Base-by-base conservation (phyloP, 2,888 invertebrate genomes). In the Drosophila colorata region DNA sequence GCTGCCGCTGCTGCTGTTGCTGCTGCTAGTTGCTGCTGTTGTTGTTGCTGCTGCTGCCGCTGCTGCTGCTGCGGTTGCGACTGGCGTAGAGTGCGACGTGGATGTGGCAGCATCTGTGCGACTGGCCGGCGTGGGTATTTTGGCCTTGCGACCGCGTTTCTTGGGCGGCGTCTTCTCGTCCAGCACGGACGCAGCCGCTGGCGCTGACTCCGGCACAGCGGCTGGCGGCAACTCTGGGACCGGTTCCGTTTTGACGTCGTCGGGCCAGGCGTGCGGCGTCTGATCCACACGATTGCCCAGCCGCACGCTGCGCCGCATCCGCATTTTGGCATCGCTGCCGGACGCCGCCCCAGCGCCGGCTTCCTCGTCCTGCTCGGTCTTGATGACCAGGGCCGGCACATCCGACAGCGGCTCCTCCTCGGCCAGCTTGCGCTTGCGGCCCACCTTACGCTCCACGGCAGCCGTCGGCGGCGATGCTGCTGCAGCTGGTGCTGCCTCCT, bases 141-240 rank as follows among this genome's bases (percentile, higher is more conserved):
- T 91, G 3, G 92, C 90, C 48, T 92, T 92, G 20, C 92, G 90
- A 0, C 92, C 92, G 2, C 92, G 90, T 48, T 91, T 92, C 48
- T 92, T 92, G 6, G 92, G 91, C 47, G 90, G 90, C 9, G 90
- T 90, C 66, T 91, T 91, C 43, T 91, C 91, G 25, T 90, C 87
- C 16, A 74, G 28, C 28, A 63, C 25, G 2, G 46, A 43, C 1
- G 67, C n/a, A 2, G 28, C 58, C 8, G 18, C 13, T 2, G 28
- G 28, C 9, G 9, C 2, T 28, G 33, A 13, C 13, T 33, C 33
- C 33, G 33, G 33, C 14, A 52, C 5, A 7, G 41, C 9, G 13
- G 43, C 2, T 9, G 60, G 1, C 1, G 57, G 25, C 20, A 66
- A 40, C 23, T 75, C 84, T 6, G 38, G 37, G 28, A 25, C 55